Evolutionary conservation across 2,888 invertebrate genomes (phyloP).

Genomic region (Erebia ligea): DNA sequence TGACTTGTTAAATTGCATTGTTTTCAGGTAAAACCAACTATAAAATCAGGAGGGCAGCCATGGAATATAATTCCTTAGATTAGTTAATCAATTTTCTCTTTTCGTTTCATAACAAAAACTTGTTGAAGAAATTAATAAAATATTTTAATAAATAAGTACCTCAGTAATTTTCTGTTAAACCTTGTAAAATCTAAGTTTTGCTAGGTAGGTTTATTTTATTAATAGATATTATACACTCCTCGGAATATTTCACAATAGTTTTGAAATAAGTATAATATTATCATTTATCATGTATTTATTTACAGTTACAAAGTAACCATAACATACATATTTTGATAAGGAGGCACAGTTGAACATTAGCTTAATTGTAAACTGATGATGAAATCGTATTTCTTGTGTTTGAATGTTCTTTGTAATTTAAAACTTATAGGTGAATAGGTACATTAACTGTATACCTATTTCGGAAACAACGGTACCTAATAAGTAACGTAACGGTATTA

Average conservation of each 20-base stretch:
- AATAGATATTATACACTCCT: too few relatives aligned
- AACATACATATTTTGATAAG: neutral
- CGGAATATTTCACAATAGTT: too few relatives aligned
- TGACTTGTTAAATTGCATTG: conserved; percentile 31
- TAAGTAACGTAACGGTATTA: too few relatives aligned
- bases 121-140: neutral
- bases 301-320: neutral
- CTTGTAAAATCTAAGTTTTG: too few relatives aligned
- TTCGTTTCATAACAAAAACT: neutral
- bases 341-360: neutral
- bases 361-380: neutral
- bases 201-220: too few relatives aligned
- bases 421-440: too few relatives aligned
- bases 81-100: conserved; percentile 2
- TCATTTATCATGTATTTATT: too few relatives aligned
- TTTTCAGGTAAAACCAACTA: conserved; percentile 83
- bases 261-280: too few relatives aligned
- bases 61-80: conserved; percentile 82
- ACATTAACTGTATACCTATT: too few relatives aligned
- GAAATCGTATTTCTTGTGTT: neutral
- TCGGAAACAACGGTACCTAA: too few relatives aligned
- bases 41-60: conserved; percentile 77
- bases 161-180: neutral
- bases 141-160: neutral
- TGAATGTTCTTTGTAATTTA: too few relatives aligned